Base-by-base conservation (phyloP, 1,140 invertebrate species). In the Dendrolimus punctatus region DNA sequence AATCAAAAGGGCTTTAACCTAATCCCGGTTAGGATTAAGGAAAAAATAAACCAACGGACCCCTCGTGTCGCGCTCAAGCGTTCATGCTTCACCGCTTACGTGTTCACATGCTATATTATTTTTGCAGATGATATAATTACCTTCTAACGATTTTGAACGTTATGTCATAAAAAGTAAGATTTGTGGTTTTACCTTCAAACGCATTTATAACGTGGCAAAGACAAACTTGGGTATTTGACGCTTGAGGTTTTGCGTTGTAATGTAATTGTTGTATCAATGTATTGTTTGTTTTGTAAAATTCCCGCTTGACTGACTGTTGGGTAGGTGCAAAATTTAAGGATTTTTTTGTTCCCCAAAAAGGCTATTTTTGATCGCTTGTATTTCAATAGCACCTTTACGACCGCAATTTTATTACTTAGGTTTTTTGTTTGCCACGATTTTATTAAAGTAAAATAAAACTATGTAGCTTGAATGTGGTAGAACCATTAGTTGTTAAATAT, bases 1-100 rank as follows among this genome's bases (percentile, higher is more conserved):
- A 81, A 74, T 85, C 81, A 85, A 80, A 80, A 71, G 68, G 77
- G 75, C 80, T 81, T 80, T 79, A 68, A 75, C 71, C 75, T 85
- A 80, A 85, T 81, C 79, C 81, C 58, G 70, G 63, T 68, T 68
- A 72, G 81, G 81, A 82, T 85, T 85, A 82, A 76, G 68, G 72
- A 80, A 81, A 85, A 85, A 85, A 81, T 73, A 76, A 76, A 81
- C 75, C 71, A 57, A 70, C 71, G 64, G 69, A 63, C 74, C 77
- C 79, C 76, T 76, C 69, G 61, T 71, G 76, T 76, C 69, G 71
- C 71, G 67, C 63, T 68, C 79, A 81, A 80, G 80, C 72, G 73
- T 78, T 76, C 72, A 80, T 63, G 80, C 79, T 73, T 76, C 77
- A 58, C 73, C 71, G 80, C 76, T 61, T 63, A 58, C 62, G 62